A percentile compares a stretch with the other conserved stretches of the same genome.
Evolutionary conservation across 2,888 invertebrate genomes (phyloP).

Genomic region (Baronia brevicornis): DNA sequence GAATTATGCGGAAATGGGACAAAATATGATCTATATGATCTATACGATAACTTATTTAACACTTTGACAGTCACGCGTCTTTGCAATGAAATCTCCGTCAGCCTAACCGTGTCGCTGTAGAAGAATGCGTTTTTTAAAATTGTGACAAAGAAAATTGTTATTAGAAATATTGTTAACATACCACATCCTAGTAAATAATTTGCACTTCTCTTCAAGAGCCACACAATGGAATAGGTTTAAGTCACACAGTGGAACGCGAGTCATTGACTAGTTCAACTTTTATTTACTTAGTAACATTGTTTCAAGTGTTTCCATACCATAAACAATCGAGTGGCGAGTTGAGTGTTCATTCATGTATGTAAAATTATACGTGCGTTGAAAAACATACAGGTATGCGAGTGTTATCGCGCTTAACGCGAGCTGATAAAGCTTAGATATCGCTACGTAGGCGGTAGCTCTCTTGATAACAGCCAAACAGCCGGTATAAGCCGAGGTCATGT

Average conservation of each 20-base stretch:
- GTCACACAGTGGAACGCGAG: conserved; percentile 1
- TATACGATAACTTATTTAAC: too few species aligned
- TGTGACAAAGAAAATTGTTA: too few species aligned
- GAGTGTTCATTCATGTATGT: conserved; percentile 39
- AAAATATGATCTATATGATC: too few species aligned
- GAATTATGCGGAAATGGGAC: too few species aligned
- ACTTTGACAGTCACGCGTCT: too few species aligned
- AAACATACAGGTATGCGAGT: conserved; percentile 46
- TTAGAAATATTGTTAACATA: too few species aligned
- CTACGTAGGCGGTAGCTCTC: conserved; percentile 49
- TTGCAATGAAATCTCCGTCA: too few species aligned
- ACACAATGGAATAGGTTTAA: neutral
- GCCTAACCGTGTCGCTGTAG: conserved; percentile 18
- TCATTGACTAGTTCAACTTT: conserved; percentile 13
- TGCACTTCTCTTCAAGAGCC: neutral
- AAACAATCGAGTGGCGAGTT: conserved; percentile 20
- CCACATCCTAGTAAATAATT: neutral
- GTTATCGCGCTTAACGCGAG: conserved; percentile 50
- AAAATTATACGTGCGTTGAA: conserved; percentile 29
- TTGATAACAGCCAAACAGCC: conserved; percentile 27
- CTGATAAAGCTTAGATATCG: conserved; percentile 45
- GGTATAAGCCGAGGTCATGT: conserved; percentile 9
- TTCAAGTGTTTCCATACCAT: conserved; percentile 16
- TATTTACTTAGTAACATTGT: conserved; percentile 14
- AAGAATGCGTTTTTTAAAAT: conserved; percentile 13